phyloP scores from a whole-genome alignment of 2,888 invertebrate genomes.

The Ectemnius continuus region DNA sequence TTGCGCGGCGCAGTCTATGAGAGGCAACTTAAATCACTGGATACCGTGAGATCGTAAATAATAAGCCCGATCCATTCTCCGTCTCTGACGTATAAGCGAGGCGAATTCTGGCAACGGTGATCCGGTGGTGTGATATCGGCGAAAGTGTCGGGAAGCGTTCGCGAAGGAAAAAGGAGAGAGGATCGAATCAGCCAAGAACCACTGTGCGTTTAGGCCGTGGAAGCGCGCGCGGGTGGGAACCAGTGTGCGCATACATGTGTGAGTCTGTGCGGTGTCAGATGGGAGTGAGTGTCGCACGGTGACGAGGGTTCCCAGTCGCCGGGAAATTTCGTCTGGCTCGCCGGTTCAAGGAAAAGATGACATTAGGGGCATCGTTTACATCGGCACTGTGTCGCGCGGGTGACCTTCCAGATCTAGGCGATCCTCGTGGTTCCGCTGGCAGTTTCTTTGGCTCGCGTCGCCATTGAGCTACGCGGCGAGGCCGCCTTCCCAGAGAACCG shows the following conservation, averaged over 20 bases:
- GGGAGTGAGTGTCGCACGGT: constrained; percentile 48
- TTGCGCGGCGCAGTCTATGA: constrained; percentile 51
- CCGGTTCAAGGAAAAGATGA: constrained; percentile 59
- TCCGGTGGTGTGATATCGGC: constrained; percentile 2
- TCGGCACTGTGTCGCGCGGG: constrained; percentile 31
- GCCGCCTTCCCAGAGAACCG: constrained; percentile 44
- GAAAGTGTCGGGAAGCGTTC: constrained; percentile 37
- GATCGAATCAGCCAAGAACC: constrained; percentile 42
- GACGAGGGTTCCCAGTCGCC: constrained; percentile 49
- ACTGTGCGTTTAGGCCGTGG: constrained; percentile 27
- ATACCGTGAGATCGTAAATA: constrained; percentile 15
- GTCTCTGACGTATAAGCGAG: no score
- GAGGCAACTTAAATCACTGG: constrained; percentile 25
- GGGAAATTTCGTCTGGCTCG: constrained; percentile 40
- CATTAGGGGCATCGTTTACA: constrained; percentile 47
- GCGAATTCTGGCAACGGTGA: background rate
- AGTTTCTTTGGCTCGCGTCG: constrained; percentile 42
- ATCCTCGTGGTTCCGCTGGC: constrained; percentile 42
- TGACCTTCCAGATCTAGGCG: constrained; percentile 40
- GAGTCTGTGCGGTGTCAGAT: constrained; percentile 37
- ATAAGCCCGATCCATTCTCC: no score
- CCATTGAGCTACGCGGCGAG: constrained; percentile 48
- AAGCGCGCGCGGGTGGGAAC: constrained; percentile 13
- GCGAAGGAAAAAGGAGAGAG: constrained; percentile 29
- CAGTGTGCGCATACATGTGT: constrained; percentile 39